Percentiles rank a stretch among this genome's conserved stretches.
phyloP scores from a whole-genome alignment of 2,797 vertebrate genomes.

The Pseudochaenichthys georgianus region DNA sequence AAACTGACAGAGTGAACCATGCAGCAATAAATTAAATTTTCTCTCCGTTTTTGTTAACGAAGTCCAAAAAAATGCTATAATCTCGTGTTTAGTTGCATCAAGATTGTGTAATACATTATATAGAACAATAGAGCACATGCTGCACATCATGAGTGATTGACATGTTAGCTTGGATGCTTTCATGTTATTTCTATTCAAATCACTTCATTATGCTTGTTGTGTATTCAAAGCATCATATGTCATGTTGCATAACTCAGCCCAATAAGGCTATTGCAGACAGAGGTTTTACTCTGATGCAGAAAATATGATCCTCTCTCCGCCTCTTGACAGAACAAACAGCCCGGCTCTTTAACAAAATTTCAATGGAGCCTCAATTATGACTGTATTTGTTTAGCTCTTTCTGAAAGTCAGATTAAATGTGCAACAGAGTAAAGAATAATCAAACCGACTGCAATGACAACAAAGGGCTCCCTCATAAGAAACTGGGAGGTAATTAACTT shows the following conservation, averaged over 20 bases:
- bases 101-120: slow-evolving; percentile 23
- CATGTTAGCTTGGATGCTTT: background rate
- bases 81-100: slow-evolving; percentile 19
- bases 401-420: slow-evolving; percentile 9
- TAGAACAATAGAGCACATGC: background rate
- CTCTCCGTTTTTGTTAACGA: slow-evolving; percentile 3
- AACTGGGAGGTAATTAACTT: slow-evolving; percentile 15
- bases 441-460: background rate
- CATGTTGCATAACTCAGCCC: slow-evolving; percentile 44
- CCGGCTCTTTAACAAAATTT: background rate
- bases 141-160: background rate
- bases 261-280: slow-evolving; percentile 25
- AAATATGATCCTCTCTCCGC: slow-evolving; percentile 1
- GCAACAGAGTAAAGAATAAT: background rate
- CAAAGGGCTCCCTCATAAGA: background rate
- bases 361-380: background rate
- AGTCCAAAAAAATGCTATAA: slow-evolving; percentile 20
- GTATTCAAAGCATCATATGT: slow-evolving; percentile 44
- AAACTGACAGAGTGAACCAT: background rate
- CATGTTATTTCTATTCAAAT: slow-evolving; percentile 39
- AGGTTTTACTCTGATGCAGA: slow-evolving; percentile 36
- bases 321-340: slow-evolving; percentile 1
- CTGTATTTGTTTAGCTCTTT: background rate
- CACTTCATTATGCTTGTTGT: slow-evolving; percentile 13
- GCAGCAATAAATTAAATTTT: slow-evolving; percentile 25